Base-by-base conservation (phyloP, 2,797 vertebrate genomes). In the Champsocephalus esox region DNA sequence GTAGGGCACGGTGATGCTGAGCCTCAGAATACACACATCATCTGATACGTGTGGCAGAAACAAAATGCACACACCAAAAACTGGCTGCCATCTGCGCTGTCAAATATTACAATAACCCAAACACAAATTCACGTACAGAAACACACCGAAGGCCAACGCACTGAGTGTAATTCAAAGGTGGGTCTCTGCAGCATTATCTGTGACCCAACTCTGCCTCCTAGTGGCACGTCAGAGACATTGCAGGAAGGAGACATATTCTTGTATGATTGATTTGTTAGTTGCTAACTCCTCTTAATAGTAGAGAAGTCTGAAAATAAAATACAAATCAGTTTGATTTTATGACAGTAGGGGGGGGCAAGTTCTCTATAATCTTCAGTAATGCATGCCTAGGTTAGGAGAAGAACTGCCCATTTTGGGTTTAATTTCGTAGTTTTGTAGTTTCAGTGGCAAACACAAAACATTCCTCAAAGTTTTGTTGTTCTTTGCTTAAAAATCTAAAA, bases 1-100 rank as follows among this genome's bases (percentile, higher is more conserved):
- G 91, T 94, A 89, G 92, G 91, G 80, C 92, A 93, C 50, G 45
- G 66, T 80, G 79, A 75, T 73, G 82, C 88, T 80, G 48, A 82
- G 73, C 56, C 77, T 58, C 66, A 75, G 72, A 85, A 88, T 70
- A 73, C 51, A 85, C 68, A 79, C 81, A 86, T 75, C 77, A 79
- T 70, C 75, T 87, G 88, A 85, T 73, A 75, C 60, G 80, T 67
- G 74, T 41, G 56, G 59, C 64, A 73, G 66, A 74, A 75, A 83
- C 77, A 69, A 77, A 87, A 82, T 46, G 45, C 65, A 66, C 8
- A 56, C 55, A 54, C 50, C 65, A 67, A 32, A 74, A 21, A 79
- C 54, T 9, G 19, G 32, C 57, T 77, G 34, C 65, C 73, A 73
- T 82, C 75, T 85, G 68, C 77, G 75, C 66, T 28, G 44, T 70